Evolutionary conservation across 2,888 invertebrate genomes (phyloP).

Genomic region (Xestia rhomboidea): DNA sequence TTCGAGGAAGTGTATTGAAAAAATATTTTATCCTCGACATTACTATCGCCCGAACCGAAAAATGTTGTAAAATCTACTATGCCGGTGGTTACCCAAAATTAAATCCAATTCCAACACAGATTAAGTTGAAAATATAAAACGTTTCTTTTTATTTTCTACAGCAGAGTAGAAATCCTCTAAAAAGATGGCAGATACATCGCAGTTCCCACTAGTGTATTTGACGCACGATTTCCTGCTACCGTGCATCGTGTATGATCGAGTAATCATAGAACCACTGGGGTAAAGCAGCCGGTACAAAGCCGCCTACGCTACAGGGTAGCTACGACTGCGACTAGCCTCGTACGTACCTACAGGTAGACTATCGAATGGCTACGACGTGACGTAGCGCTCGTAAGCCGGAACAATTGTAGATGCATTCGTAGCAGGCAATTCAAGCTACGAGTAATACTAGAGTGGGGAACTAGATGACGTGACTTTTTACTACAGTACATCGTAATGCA

Average conservation of each 20-base stretch:
- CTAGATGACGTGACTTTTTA: not conserved
- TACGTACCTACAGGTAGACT: not conserved
- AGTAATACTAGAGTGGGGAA: constrained; percentile 11
- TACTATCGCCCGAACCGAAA: too few relatives aligned
- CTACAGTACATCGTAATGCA: too few relatives aligned
- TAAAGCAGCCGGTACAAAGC: constrained; percentile 23
- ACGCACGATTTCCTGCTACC: constrained; percentile 28
- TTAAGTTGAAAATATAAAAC: not conserved
- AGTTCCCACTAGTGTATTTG: not conserved
- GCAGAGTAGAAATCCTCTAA: not conserved
- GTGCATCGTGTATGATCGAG: constrained; percentile 16
- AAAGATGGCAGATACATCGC: not conserved
- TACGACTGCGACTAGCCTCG: constrained; percentile 12
- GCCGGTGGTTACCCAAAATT: too few relatives aligned
- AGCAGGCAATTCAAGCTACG: constrained; percentile 37
- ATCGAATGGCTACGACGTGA: constrained; percentile 39
- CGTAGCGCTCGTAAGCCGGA: constrained; percentile 30
- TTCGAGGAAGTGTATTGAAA: too few relatives aligned
- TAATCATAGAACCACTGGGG: constrained; percentile 11
- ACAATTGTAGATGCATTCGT: constrained; percentile 35
- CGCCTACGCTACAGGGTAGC: not conserved
- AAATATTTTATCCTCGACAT: too few relatives aligned
- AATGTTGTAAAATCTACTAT: too few relatives aligned
- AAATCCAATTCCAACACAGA: not conserved
- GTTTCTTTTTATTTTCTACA: not conserved